Conservation (phyloP, 2,113 vertebrate genomes). For the Chloebia gouldiae region DNA sequence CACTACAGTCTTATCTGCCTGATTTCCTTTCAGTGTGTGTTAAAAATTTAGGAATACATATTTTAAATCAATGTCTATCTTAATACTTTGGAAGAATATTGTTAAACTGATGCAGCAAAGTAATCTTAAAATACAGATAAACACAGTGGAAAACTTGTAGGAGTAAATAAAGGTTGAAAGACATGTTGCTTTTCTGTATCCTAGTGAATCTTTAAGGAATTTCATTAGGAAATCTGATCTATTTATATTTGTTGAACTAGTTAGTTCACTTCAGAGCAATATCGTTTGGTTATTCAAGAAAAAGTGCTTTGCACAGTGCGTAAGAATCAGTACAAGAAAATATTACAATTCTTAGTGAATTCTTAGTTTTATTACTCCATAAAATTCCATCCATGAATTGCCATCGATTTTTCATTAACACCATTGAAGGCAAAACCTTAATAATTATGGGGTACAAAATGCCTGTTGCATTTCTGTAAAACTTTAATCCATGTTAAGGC, state of each 20-base stretch:
- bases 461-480: neutral
- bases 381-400: neutral
- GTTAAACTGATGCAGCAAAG: neutral
- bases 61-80: neutral
- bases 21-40: neutral
- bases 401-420: rapidly evolving
- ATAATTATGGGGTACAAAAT: neutral
- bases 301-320: neutral
- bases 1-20: neutral
- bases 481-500: neutral
- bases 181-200: neutral
- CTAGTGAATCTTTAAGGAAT: neutral
- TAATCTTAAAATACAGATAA: neutral
- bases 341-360: neutral
- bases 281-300: neutral
- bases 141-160: neutral
- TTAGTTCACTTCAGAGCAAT: neutral
- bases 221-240: neutral
- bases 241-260: neutral
- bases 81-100: neutral
- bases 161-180: neutral
- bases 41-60: neutral
- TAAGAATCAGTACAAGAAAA: neutral
- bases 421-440: neutral
- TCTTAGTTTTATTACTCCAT: neutral